Evolutionary conservation across 1,140 invertebrate genomes (phyloP).

Genomic region (Platyura marginata): DNA sequence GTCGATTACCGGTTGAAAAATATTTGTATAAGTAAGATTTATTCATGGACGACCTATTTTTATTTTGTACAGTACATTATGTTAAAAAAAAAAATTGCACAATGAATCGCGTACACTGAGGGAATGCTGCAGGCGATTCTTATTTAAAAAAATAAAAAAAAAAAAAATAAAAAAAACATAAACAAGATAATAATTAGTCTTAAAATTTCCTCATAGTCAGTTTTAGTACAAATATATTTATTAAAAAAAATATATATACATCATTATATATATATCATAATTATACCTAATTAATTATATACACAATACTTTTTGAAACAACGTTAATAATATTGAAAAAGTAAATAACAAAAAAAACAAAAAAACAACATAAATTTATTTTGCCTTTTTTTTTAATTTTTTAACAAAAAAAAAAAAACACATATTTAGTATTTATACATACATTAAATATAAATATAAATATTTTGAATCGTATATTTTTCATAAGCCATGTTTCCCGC

Average conservation of each 20-base stretch:
- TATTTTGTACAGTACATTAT: neutral
- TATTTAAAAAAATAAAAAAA: neutral
- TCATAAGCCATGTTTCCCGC: neutral
- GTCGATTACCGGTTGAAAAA: neutral
- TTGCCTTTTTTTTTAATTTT: neutral
- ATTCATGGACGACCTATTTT: no score
- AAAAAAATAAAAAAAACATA: neutral
- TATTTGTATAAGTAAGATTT: no score
- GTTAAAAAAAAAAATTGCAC: neutral
- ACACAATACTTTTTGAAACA: no score
- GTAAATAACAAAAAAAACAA: neutral
- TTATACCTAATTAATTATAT: no score
- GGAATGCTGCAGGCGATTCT: no score
- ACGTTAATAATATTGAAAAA: no score
- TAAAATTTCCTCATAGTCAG: neutral
- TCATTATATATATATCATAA: no score
- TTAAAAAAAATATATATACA: neutral
- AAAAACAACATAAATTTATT: no score
- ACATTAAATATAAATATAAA: neutral
- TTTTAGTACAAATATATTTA: neutral
- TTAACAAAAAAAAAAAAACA: neutral
- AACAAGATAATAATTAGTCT: constrained; percentile 1
- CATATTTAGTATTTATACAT: neutral
- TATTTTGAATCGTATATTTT: neutral
- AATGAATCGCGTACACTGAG: no score